Evolutionary conservation across 2,113 vertebrate genomes (phyloP).

Genomic region (Labeo rohita): DNA sequence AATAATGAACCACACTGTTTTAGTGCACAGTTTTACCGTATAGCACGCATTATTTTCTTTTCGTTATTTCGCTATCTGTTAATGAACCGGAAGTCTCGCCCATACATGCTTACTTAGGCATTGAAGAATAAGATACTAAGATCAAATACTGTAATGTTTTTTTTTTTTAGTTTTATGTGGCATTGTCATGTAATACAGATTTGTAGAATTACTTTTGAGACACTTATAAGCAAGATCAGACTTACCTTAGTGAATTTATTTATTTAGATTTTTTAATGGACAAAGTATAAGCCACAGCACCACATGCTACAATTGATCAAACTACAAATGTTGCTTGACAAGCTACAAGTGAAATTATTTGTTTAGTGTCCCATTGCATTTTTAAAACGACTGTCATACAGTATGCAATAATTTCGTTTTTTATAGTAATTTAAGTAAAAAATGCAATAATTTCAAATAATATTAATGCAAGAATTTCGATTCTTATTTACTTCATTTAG

Average conservation of each 20-base stretch:
- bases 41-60: too few species aligned
- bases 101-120: too few species aligned
- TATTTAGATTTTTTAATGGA: background rate
- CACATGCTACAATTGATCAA: background rate
- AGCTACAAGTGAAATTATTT: background rate
- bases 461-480: background rate
- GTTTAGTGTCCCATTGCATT: background rate
- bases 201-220: background rate
- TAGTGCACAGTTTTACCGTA: too few species aligned
- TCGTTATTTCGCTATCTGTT: too few species aligned
- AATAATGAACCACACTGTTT: too few species aligned
- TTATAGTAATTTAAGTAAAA: background rate
- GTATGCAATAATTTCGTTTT: background rate
- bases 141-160: background rate
- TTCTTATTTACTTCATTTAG: background rate
- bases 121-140: too few species aligned
- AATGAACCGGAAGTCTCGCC: too few species aligned
- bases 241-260: background rate
- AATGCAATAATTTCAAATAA: background rate
- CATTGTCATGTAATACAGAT: background rate
- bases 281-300: too few species aligned
- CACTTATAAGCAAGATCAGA: background rate
- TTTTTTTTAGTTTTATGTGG: background rate
- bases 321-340: background rate
- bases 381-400: background rate